These are phyloP conservation scores for Alligator mississippiensis DNA, from an alignment of 2,113 vertebrate genomes.

Conservation along the genomic window DNA sequence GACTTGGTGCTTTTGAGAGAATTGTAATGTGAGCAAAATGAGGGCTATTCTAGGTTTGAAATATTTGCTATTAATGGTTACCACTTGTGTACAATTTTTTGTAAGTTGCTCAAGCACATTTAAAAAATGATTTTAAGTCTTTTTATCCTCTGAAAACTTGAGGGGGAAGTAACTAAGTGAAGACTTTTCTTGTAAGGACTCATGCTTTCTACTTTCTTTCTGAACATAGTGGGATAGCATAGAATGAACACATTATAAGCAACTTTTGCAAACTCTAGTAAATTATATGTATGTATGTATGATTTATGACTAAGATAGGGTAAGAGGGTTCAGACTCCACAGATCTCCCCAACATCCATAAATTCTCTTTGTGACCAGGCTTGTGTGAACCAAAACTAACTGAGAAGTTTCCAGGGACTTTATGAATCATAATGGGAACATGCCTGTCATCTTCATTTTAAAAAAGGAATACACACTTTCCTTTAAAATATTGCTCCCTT, in stretches of 20 bases:
- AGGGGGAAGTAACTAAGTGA: not conserved
- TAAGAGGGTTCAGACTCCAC: not conserved
- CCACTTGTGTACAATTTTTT: not conserved
- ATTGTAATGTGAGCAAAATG: not conserved
- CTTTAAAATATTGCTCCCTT: slow-evolving; percentile 44
- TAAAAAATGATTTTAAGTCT: not conserved
- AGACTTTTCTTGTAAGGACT: not conserved
- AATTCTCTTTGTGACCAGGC: not conserved
- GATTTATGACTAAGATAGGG: not conserved
- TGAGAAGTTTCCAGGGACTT: not conserved
- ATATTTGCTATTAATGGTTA: not conserved
- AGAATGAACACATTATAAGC: not conserved
- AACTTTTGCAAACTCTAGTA: not conserved
- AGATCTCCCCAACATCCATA: not conserved
- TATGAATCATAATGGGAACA: not conserved
- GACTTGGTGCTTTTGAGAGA: not conserved
- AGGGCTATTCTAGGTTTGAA: not conserved
- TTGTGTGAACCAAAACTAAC: slow-evolving; percentile 11
- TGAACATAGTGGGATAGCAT: not conserved
- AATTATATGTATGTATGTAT: not conserved
- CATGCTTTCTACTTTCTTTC: not conserved
- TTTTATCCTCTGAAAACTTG: not conserved
- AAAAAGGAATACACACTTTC: not conserved
- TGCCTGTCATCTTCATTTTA: not conserved
- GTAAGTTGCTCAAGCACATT: not conserved